Percentiles rank a stretch among this genome's conserved stretches.
phyloP scores from a whole-genome alignment of 1,140 invertebrate genomes.

The Rhopalosiphum padi region DNA sequence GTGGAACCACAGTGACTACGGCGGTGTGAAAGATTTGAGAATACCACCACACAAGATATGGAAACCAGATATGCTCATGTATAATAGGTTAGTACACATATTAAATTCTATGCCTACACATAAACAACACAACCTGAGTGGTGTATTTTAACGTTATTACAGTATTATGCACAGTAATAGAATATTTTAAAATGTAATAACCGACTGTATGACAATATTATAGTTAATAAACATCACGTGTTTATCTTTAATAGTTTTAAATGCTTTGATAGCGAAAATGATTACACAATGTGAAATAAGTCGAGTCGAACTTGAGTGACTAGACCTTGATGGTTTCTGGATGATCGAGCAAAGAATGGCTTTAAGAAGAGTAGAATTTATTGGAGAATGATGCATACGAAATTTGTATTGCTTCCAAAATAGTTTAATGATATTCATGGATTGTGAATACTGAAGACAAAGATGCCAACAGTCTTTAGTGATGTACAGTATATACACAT shows the following conservation, averaged over 20 bases:
- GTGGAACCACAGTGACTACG: constrained; percentile 96
- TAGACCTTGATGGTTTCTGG: constrained; percentile 39
- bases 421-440: constrained; percentile 35
- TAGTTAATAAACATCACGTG: not conserved
- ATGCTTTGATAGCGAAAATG: not conserved
- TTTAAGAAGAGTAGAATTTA: not conserved
- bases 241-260: not conserved
- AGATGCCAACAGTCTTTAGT: not conserved
- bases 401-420: not conserved
- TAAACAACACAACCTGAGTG: not conserved
- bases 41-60: constrained; percentile 96
- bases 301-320: not conserved
- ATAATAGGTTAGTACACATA: constrained; percentile 83
- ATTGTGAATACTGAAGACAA: not conserved
- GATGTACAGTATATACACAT: no score
- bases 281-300: not conserved
- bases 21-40: constrained; percentile 93
- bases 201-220: not conserved
- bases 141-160: not conserved
- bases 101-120: not conserved
- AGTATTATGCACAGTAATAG: not conserved
- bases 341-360: not conserved
- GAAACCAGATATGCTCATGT: constrained; percentile 99
- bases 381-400: not conserved
- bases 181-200: not conserved